Evolutionary conservation across 1,140 invertebrate genomes (phyloP).

Genomic region (Melipona quadrifasciata): DNA sequence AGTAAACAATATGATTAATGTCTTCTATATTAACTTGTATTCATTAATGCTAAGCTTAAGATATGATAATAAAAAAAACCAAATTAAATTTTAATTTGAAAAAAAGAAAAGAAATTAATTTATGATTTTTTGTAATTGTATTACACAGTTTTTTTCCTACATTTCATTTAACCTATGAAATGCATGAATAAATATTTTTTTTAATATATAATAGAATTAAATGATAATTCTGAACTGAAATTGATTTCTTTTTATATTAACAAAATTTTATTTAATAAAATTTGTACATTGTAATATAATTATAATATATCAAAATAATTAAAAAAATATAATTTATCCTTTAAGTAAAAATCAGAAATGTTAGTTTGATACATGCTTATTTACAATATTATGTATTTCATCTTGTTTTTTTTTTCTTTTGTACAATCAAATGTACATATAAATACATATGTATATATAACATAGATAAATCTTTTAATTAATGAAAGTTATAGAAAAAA

Average conservation of each 20-base stretch:
- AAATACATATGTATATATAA: constrained; percentile 10
- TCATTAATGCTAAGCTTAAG: too few species aligned
- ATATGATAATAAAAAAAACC: too few species aligned
- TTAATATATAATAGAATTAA: not conserved
- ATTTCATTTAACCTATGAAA: too few species aligned
- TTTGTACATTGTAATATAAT: constrained; percentile 14
- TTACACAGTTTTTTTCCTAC: too few species aligned
- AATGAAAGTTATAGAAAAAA: constrained; percentile 5
- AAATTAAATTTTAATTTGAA: too few species aligned
- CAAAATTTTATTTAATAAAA: constrained; percentile 31
- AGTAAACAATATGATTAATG: too few species aligned
- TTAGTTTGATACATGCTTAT: not conserved
- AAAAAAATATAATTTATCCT: constrained; percentile 9
- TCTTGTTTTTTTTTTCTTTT: not conserved
- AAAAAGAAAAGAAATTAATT: too few species aligned
- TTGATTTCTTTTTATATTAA: not conserved
- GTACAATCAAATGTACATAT: not conserved
- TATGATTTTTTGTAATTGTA: too few species aligned
- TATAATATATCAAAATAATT: constrained; percentile 24
- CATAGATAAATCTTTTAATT: not conserved
- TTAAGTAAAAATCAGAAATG: constrained; percentile 10
- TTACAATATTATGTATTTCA: constrained; percentile 18
- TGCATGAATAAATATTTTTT: too few species aligned
- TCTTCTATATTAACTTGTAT: too few species aligned
- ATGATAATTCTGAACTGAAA: not conserved